phyloP scores from a whole-genome alignment of 2,888 invertebrate species.

The Cecidostiba fungosa region DNA sequence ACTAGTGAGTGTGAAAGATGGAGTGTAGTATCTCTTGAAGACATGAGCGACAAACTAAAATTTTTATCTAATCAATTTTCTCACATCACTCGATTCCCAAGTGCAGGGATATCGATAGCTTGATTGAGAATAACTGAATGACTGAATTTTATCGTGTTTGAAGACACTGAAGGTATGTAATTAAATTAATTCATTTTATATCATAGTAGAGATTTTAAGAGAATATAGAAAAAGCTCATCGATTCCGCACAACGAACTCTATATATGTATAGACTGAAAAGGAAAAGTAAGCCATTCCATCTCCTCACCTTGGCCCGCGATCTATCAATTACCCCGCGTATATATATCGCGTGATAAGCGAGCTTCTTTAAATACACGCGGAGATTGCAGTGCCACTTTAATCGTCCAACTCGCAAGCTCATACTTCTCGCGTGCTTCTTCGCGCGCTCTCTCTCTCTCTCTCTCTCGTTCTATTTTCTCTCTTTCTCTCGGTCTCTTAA shows the following conservation, averaged over 20 bases:
- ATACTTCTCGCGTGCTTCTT: conserved; percentile 31
- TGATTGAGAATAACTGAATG: no score
- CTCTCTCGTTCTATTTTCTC: conserved; percentile 55
- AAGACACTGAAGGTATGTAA: no score
- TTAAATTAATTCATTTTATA: no score
- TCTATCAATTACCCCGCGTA: conserved; percentile 38
- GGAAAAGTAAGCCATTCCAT: neutral
- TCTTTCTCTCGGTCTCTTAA: conserved; percentile 58
- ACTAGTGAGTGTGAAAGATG: no score
- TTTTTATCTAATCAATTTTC: no score
- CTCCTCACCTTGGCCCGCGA: neutral
- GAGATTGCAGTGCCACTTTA: conserved; percentile 41
- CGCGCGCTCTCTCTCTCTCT: neutral
- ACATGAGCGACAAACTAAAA: no score
- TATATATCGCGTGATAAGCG: conserved; percentile 60
- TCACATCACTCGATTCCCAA: no score
- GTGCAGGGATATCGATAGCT: no score
- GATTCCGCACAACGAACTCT: conserved; percentile 26
- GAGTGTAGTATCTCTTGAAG: no score
- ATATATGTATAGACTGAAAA: no score
- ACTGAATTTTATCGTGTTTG: no score
- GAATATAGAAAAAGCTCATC: neutral
- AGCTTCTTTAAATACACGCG: conserved; percentile 30
- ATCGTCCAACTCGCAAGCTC: neutral
- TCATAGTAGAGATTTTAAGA: no score